Percentiles rank a stretch among this genome's conserved stretches.
These are phyloP conservation scores for Argentina silus DNA, from an alignment of 2,797 vertebrate genomes.

Conservation along the genomic window DNA sequence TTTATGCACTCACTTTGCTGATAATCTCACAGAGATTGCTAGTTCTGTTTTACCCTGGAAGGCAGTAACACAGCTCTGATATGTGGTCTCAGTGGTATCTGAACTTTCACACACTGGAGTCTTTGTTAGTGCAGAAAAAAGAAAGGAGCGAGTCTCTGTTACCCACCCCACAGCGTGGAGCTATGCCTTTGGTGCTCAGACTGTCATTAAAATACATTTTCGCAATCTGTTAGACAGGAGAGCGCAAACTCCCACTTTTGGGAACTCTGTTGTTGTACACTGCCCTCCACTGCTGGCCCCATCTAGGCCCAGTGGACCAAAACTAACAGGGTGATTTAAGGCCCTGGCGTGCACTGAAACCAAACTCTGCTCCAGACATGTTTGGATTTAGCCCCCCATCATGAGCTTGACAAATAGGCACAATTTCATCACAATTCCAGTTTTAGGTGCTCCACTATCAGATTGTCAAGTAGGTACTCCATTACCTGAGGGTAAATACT, in stretches of 20 bases:
- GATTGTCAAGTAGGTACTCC: neutral
- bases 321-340: slow-evolving; percentile 44
- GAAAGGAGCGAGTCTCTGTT: slow-evolving; percentile 45
- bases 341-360: slow-evolving; percentile 26
- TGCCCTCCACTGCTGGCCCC: slow-evolving; percentile 12
- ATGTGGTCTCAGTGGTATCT: slow-evolving; percentile 60
- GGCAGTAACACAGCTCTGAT: slow-evolving; percentile 60
- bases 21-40: slow-evolving; percentile 60
- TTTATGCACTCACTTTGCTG: slow-evolving; percentile 66
- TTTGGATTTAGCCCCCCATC: slow-evolving; percentile 23
- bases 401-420: slow-evolving; percentile 31
- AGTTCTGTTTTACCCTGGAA: slow-evolving; percentile 64
- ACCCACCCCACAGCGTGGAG: slow-evolving; percentile 50
- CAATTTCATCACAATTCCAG: slow-evolving; percentile 23
- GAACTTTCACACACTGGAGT: slow-evolving; percentile 72
- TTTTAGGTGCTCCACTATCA: slow-evolving; percentile 10
- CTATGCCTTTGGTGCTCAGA: slow-evolving; percentile 49
- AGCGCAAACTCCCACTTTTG: slow-evolving; percentile 37
- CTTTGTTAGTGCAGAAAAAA: slow-evolving; percentile 65
- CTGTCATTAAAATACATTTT: slow-evolving; percentile 56
- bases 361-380: slow-evolving; percentile 24
- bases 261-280: slow-evolving; percentile 21
- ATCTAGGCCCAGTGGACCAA: slow-evolving; percentile 29
- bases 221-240: slow-evolving; percentile 49
- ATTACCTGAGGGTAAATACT: neutral